Base-by-base conservation (phyloP, 2,888 invertebrate genomes). In the Cerceris ruficornis region DNA sequence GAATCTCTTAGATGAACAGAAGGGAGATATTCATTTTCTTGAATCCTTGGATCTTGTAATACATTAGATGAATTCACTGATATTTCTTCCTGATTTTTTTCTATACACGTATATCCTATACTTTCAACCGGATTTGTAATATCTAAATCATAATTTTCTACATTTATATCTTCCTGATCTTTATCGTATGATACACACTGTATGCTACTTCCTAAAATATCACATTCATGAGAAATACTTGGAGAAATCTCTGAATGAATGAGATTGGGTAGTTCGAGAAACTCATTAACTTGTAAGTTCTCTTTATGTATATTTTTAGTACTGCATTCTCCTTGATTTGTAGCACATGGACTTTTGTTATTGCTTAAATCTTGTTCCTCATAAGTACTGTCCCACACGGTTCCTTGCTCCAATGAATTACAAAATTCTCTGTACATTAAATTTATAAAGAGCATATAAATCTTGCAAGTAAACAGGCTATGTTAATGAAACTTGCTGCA, bases 351-450 rank as follows among this genome's bases (percentile, higher is more conserved):
- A 13, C 7, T 9, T 75, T 81, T 89, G n/a, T 70, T 65, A 59
- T 80, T 77, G 62, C 89, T 88, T 1, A 69, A 82, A 62, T 91
- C 91, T 71, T 86, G 86, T 60, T 91, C 91, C 80, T 91, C 91
- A 28, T 91, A 91, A 0, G 91, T 91, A 76, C 79, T 86, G 67
- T 91, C 87, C 91, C 91, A 91, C 13, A 89, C 86, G 11, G 90
- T 90, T 43, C 89, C 91, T 78, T 88, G 89, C 49, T 91, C 91
- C 61, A 85, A 50, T 7, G 88, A 89, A 76, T 91, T 89, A 67
- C 87, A 89, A 84, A 91, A 91, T 84, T 91, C 88, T 85, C 91
- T 91, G 55, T 2, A 68, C 17, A 81, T 68, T 28, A 17, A 73
- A 69, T 55, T 64, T 9, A 6, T 54, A 52, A 49, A 57, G 13